A percentile compares a stretch with the other conserved stretches of the same genome.
Evolutionary conservation across 2,888 invertebrate species (phyloP).

Genomic region (Drosophila bunnanda): DNA sequence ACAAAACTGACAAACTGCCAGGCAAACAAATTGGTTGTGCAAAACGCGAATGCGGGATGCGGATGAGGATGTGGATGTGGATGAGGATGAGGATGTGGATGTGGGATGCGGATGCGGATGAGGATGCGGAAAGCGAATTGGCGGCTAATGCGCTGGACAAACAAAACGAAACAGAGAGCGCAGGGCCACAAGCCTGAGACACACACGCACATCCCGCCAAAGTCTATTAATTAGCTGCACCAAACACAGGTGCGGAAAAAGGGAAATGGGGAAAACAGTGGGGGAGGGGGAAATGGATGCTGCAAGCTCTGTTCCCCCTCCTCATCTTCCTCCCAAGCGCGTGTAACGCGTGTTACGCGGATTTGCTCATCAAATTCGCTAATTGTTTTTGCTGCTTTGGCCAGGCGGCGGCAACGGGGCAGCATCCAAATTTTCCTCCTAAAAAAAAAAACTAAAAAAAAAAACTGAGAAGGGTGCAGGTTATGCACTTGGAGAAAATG

Average conservation of each 20-base stretch:
- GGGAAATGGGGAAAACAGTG: not conserved
- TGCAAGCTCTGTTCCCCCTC: not conserved
- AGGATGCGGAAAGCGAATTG: constrained; percentile 35
- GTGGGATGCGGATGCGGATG: too few species aligned
- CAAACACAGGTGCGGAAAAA: constrained; percentile 24
- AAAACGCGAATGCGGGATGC: constrained; percentile 39
- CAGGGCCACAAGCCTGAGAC: constrained; percentile 42
- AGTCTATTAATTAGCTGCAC: constrained; percentile 76
- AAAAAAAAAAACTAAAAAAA: not conserved
- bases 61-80: constrained; percentile 18
- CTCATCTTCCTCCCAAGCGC: not conserved
- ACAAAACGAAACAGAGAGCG: constrained; percentile 42
- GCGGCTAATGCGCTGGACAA: constrained; percentile 51
- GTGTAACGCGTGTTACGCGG: constrained; percentile 66
- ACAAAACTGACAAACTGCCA: constrained; percentile 67
- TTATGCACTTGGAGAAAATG: not conserved
- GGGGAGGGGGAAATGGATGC: not conserved
- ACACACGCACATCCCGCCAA: constrained; percentile 25
- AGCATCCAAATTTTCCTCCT: not conserved
- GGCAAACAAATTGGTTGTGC: constrained; percentile 44
- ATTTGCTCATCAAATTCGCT: constrained; percentile 79
- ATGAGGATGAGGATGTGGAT: constrained; percentile 22
- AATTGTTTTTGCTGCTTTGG: constrained; percentile 78
- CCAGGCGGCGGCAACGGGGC: not conserved
- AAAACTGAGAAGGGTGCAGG: not conserved